phyloP scores from a whole-genome alignment of 2,888 invertebrate species.

The Trilocha varians region DNA sequence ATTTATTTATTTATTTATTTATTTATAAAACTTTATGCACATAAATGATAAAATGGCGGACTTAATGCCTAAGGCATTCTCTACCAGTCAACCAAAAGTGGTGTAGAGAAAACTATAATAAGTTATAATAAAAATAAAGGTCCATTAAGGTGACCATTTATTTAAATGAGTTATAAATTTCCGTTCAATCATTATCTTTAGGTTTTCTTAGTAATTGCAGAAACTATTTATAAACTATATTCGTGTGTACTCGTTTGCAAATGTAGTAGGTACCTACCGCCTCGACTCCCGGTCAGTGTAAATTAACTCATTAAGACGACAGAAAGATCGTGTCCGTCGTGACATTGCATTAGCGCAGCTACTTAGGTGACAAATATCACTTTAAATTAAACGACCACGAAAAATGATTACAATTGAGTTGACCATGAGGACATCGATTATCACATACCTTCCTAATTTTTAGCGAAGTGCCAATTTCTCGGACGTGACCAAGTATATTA shows the following conservation, averaged over 20 bases:
- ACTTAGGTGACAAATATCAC: conserved; percentile 10
- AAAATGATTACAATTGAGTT: conserved; percentile 18
- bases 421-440: conserved; percentile 26
- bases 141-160: too few species aligned
- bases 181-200: too few species aligned
- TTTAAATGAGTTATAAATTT: too few species aligned
- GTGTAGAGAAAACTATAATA: too few species aligned
- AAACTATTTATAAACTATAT: background rate
- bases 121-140: too few species aligned
- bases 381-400: conserved; percentile 26
- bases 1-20: too few species aligned
- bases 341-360: conserved; percentile 30
- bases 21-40: too few species aligned
- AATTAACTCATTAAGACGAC: conserved; percentile 40
- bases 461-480: background rate
- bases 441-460: conserved; percentile 14
- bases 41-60: too few species aligned
- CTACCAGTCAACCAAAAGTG: too few species aligned
- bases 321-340: conserved; percentile 43
- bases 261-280: conserved; percentile 19
- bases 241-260: conserved; percentile 17
- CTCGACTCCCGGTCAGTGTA: conserved; percentile 18
- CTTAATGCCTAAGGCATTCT: too few species aligned
- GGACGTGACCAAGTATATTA: background rate
- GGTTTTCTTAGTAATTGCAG: too few species aligned